Evolutionary conservation across 2,888 invertebrate species (phyloP).

Genomic region (Leptinotarsa juncta): DNA sequence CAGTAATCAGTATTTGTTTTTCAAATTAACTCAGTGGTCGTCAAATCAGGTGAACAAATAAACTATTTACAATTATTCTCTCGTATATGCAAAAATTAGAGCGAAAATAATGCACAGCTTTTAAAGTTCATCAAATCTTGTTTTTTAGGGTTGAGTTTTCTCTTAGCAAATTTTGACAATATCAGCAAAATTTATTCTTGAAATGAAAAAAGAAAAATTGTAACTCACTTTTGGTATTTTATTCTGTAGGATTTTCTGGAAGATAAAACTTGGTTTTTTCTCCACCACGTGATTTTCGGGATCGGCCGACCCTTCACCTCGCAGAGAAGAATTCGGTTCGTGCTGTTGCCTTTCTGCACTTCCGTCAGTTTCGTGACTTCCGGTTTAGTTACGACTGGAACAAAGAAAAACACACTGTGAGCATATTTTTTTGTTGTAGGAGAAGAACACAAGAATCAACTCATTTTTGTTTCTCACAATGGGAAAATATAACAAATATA

Average conservation of each 20-base stretch:
- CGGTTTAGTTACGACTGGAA: constrained; percentile 56
- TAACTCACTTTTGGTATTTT: constrained; percentile 70
- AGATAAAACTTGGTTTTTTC: constrained; percentile 76
- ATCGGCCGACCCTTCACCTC: constrained; percentile 79
- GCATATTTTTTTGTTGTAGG: not conserved
- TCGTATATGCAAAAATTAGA: too few species aligned
- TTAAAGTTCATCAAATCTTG: too few species aligned
- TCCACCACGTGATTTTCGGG: constrained; percentile 86
- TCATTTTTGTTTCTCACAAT: too few species aligned
- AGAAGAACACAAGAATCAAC: too few species aligned
- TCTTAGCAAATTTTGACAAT: too few species aligned
- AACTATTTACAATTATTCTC: too few species aligned
- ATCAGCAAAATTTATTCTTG: not conserved
- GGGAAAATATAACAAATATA: too few species aligned
- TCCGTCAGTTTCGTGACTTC: constrained; percentile 48
- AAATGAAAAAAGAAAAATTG: not conserved
- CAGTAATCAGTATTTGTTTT: too few species aligned
- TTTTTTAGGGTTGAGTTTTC: too few species aligned
- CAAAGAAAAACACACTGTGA: constrained; percentile 33
- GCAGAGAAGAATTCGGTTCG: constrained; percentile 75
- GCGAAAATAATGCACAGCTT: too few species aligned
- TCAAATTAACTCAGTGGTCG: too few species aligned
- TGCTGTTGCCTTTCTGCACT: constrained; percentile 39
- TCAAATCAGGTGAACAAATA: too few species aligned
- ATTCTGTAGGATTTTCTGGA: constrained; percentile 72